A percentile compares a stretch with the other conserved stretches of the same genome.
These are phyloP conservation scores for Drosophila mayri DNA, from an alignment of 1,140 invertebrate species.

Conservation along the genomic window DNA sequence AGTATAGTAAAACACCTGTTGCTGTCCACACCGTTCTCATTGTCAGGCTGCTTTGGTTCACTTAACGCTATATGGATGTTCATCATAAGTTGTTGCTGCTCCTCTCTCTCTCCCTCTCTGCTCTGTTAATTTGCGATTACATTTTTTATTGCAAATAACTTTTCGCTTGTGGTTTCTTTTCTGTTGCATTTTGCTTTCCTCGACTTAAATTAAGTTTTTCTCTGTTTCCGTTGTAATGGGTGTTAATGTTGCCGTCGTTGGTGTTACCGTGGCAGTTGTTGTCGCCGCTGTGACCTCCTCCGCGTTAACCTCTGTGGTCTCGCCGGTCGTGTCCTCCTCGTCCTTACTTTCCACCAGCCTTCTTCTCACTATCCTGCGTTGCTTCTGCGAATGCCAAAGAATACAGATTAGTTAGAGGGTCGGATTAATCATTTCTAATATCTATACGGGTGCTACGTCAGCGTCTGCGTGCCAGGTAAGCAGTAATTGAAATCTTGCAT, in stretches of 20 bases:
- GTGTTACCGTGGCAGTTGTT: slow-evolving; percentile 6
- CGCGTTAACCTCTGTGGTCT: slow-evolving; percentile 18
- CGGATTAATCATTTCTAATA: background rate
- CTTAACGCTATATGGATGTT: slow-evolving; percentile 53
- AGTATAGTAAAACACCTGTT: slow-evolving; percentile 35
- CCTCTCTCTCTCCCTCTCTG: background rate
- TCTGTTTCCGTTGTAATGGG: slow-evolving; percentile 40
- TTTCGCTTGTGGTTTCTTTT: slow-evolving; percentile 33
- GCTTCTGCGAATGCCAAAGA: slow-evolving; percentile 46
- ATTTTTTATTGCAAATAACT: slow-evolving; percentile 53
- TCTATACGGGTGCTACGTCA: slow-evolving; percentile 15
- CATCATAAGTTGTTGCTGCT: slow-evolving; percentile 44
- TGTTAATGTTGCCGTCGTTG: slow-evolving; percentile 15
- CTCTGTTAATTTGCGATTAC: slow-evolving; percentile 46
- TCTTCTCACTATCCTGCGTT: slow-evolving; percentile 60
- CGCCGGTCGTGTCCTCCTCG: slow-evolving; percentile 50
- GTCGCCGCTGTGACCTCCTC: slow-evolving; percentile 9
- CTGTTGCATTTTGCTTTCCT: slow-evolving; percentile 12
- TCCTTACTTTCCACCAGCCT: slow-evolving; percentile 64
- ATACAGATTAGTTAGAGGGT: background rate
- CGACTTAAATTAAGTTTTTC: slow-evolving; percentile 70
- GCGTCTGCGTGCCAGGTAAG: slow-evolving; percentile 53
- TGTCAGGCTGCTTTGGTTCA: slow-evolving; percentile 55
- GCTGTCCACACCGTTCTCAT: slow-evolving; percentile 38
- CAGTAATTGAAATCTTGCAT: slow-evolving; percentile 41